Conservation (phyloP, 2,113 vertebrate species). For the Ageneiosus marmoratus region DNA sequence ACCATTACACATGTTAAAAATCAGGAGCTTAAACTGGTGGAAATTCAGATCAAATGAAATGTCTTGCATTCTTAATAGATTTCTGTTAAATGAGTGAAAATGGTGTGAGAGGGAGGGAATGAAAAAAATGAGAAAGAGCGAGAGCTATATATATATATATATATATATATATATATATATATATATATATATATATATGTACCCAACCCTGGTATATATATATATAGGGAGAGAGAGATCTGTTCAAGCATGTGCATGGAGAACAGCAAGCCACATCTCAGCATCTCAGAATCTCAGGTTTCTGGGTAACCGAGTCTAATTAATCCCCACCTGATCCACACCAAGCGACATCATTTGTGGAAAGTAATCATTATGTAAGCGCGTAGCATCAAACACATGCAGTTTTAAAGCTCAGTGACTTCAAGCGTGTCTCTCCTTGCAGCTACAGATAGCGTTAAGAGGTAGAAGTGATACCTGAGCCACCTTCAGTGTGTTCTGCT, state of each 20-base stretch:
- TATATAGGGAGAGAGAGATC: constrained; percentile 4
- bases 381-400: constrained; percentile 38
- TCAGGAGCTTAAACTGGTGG: background rate
- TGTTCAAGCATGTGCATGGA: constrained; percentile 1
- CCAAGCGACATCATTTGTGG: constrained; percentile 29
- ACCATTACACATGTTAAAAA: too few species aligned
- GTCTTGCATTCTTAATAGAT: background rate
- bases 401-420: constrained; percentile 47
- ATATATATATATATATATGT: too few species aligned
- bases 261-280: constrained; percentile 15
- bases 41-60: background rate
- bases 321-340: constrained; percentile 44
- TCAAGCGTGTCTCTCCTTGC: constrained; percentile 41
- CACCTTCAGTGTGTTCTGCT: constrained; percentile 36
- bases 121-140: too few species aligned
- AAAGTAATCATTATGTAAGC: constrained; percentile 25
- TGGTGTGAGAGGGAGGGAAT: background rate
- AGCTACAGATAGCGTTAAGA: constrained; percentile 43
- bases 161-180: too few species aligned
- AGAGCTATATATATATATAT: too few species aligned
- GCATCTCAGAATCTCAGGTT: constrained; percentile 22
- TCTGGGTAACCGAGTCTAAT: constrained; percentile 45
- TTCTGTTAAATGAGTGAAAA: constrained; percentile 1
- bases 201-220: too few species aligned
- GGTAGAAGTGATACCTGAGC: constrained; percentile 43